These are phyloP conservation scores for Tetragonisca angustula DNA, from an alignment of 2,888 invertebrate genomes.

Conservation along the genomic window DNA sequence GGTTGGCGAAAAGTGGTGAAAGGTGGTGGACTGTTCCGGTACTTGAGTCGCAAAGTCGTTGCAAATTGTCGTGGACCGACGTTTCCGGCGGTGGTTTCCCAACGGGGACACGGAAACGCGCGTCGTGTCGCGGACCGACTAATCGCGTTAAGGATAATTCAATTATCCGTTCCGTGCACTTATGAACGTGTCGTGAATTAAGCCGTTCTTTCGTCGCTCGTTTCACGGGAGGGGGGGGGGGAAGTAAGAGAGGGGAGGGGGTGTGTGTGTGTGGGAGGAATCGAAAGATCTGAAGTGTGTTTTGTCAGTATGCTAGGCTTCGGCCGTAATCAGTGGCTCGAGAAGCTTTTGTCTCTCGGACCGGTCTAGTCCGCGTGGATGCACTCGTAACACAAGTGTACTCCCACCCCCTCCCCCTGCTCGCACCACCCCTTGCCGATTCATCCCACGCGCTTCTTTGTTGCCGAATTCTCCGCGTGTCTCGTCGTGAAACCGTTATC, in stretches of 20 bases:
- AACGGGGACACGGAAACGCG: conserved; percentile 39
- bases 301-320: conserved; percentile 31
- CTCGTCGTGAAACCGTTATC: not conserved
- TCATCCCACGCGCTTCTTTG: conserved; percentile 7
- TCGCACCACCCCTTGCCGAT: not conserved
- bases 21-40: not conserved
- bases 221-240: conserved; percentile 13
- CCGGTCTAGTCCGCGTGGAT: conserved; percentile 26
- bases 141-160: conserved; percentile 59
- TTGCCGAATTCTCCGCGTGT: conserved; percentile 45
- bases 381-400: conserved; percentile 44
- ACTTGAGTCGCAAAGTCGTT: not conserved
- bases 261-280: not conserved
- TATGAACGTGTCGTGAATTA: conserved; percentile 51
- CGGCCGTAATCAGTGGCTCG: conserved; percentile 52
- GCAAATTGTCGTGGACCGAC: conserved; percentile 6
- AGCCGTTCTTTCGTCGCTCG: conserved; percentile 47
- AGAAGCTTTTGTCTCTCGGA: conserved; percentile 56
- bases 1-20: no score
- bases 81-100: conserved; percentile 5
- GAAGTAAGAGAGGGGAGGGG: no score
- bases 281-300: conserved; percentile 55
- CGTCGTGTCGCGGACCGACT: conserved; percentile 22
- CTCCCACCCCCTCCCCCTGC: conserved; percentile 4
- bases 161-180: conserved; percentile 42